Percentiles rank a stretch among this genome's conserved stretches.
Conservation (phyloP, 2,797 vertebrate species). For the Pteropus rufus region DNA sequence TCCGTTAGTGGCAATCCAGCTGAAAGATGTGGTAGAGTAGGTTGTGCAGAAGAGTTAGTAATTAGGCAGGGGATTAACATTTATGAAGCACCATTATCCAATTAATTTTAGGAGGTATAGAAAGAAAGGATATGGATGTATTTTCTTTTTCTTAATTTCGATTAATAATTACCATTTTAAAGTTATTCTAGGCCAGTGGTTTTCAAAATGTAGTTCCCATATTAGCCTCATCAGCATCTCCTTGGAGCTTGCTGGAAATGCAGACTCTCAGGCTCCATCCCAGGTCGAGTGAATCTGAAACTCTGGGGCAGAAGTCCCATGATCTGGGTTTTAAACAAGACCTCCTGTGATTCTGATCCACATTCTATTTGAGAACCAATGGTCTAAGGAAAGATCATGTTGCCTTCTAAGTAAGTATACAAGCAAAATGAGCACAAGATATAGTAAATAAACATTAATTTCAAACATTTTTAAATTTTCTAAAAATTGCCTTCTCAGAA, state of each 20-base stretch:
- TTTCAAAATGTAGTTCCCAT: not conserved
- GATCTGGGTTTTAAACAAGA: not conserved
- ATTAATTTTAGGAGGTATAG: not conserved
- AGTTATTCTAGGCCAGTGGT: not conserved
- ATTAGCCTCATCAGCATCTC: not conserved
- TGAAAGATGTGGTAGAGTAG: not conserved
- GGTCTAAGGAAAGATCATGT: not conserved
- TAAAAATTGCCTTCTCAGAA: not conserved
- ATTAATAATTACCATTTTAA: not conserved
- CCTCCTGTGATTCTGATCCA: not conserved
- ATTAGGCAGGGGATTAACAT: not conserved
- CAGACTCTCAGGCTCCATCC: not conserved
- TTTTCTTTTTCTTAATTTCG: constrained; percentile 30
- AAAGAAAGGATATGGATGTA: constrained; percentile 10
- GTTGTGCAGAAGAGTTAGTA: not conserved
- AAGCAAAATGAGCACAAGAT: not conserved
- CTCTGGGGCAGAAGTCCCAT: accelerated
- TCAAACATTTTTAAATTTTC: not conserved
- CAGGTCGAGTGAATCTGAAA: not conserved
- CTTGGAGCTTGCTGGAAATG: not conserved
- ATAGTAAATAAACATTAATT: constrained; percentile 16
- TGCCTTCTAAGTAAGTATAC: not conserved
- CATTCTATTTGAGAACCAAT: not conserved
- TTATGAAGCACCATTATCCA: not conserved
- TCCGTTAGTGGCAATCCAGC: not conserved